Base-by-base conservation (phyloP, 2,888 invertebrate species). In the Saturnia pavonia region DNA sequence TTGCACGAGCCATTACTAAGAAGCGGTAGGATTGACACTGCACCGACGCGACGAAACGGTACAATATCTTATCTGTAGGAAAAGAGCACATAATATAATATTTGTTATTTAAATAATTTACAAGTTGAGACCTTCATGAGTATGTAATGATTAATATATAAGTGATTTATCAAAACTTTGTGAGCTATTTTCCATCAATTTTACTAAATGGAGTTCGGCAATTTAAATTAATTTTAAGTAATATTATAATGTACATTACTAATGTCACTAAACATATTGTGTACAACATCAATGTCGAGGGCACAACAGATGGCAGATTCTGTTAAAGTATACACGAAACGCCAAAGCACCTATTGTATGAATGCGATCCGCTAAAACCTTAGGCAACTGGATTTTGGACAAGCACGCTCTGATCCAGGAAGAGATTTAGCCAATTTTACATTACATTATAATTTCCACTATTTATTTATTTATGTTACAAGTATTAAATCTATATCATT, bases 1-100 rank as follows among this genome's bases (percentile, higher is more conserved):
- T 69, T 70, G 72, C 69, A 72, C 57, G 67, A 69, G 67, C 48
- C 19, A 69, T 70, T 72, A 72, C 72, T 63, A 65, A 72, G 72
- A 72, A 72, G 63, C 43, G 51, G 68, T 68, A 68, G 27, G 65
- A 51, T 70, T 66, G 66, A 54, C 66, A 63, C 16, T 65, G 57
- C 57, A 60, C 57, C 57, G 57, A 27, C 14, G 57, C 57, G 57
- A 60, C 27, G 25, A 27, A 60, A 40, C 40, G 65, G 40, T 40
- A 48, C 19, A 40, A 63, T 65, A 65, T 65, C 65, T 65, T 65
- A 65, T 65, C 40, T 40, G 65, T 40, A 40, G 42, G 25, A 51
- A 25, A 42, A 42, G n/a, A 67, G 40, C 65, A 14, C n/a, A 27
- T 27, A 54, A 54, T 65, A 45, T 27, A 65, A 34, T 69, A 48